Conservation (phyloP, 2,113 vertebrate genomes). For the Semicossyphus pulcher region DNA sequence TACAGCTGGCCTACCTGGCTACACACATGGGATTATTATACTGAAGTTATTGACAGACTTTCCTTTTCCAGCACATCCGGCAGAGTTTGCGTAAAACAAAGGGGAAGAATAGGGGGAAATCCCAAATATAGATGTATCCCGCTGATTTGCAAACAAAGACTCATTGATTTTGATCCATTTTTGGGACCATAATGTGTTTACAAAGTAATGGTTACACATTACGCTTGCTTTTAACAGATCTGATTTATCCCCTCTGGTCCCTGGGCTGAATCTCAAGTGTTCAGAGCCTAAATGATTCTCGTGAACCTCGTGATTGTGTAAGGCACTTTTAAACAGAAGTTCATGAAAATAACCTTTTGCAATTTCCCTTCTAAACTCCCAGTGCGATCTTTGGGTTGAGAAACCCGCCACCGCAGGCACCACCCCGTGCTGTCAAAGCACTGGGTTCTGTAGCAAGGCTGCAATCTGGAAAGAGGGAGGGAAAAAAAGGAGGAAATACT, state of each 20-base stretch:
- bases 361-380: conserved; percentile 59
- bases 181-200: too few species aligned
- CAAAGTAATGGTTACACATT: neutral
- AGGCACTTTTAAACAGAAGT: conserved; percentile 53
- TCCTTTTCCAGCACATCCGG: neutral
- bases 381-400: conserved; percentile 33
- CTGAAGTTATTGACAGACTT: neutral
- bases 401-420: conserved; percentile 16
- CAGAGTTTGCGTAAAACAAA: neutral
- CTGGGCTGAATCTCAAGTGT: neutral
- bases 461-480: conserved; percentile 5
- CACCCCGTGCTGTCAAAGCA: neutral
- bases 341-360: conserved; percentile 57
- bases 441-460: conserved; percentile 16
- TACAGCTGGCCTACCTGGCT: neutral
- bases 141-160: neutral
- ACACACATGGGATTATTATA: neutral
- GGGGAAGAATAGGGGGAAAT: neutral
- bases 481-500: neutral
- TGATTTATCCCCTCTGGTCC: conserved; percentile 13
- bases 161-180: too few species aligned
- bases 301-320: conserved; percentile 37
- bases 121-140: neutral
- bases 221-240: neutral
- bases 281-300: neutral